These are phyloP conservation scores for Manis javanica DNA, from an alignment of 2,797 vertebrate species.

Conservation along the genomic window DNA sequence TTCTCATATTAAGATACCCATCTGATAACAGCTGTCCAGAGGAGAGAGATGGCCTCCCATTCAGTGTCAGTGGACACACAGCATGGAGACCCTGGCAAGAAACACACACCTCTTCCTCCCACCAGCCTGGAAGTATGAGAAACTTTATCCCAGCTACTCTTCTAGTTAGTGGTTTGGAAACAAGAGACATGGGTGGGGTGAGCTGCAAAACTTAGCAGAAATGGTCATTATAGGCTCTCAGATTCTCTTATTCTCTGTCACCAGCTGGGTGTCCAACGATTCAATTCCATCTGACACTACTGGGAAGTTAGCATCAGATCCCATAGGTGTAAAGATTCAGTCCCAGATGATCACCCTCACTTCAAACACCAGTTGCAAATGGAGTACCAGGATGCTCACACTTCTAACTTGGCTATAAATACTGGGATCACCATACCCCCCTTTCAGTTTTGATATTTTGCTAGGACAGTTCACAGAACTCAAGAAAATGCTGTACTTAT, in stretches of 20 bases:
- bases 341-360: neutral
- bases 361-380: neutral
- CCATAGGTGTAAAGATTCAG: neutral
- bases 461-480: neutral
- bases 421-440: rapidly evolving
- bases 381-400: neutral
- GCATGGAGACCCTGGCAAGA: neutral
- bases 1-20: neutral
- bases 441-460: neutral
- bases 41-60: rapidly evolving
- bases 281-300: neutral
- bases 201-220: neutral
- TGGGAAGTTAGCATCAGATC: neutral
- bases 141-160: neutral
- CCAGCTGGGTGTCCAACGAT: neutral
- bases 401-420: neutral
- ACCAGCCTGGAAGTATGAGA: neutral
- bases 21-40: neutral
- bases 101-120: neutral
- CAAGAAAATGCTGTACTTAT: neutral
- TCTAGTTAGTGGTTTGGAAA: neutral
- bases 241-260: neutral
- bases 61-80: neutral
- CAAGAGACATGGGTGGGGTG: neutral
- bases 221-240: neutral